Conservation (phyloP, 2,797 vertebrate genomes). For the Smutsia temminckii region DNA sequence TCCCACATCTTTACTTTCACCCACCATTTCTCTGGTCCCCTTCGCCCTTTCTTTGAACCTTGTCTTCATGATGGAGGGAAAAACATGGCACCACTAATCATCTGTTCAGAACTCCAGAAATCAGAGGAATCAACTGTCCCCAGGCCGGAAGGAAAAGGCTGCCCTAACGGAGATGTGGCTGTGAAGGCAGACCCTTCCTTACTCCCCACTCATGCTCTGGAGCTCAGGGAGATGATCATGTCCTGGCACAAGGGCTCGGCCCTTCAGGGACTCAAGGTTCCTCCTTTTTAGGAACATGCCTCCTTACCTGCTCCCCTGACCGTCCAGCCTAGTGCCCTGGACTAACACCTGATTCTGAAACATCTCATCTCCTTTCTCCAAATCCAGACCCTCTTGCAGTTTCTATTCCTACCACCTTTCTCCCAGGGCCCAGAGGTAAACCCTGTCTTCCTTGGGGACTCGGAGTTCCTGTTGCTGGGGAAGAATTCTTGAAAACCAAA, state of each 20-base stretch:
- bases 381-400: background rate
- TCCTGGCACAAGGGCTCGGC: constrained; percentile 65
- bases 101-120: constrained; percentile 76
- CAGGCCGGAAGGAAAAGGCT: constrained; percentile 31
- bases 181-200: constrained; percentile 56
- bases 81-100: constrained; percentile 82
- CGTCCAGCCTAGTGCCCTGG: background rate
- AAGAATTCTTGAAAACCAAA: background rate
- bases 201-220: background rate
- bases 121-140: constrained; percentile 1
- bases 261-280: constrained; percentile 67
- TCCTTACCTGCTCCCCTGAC: background rate
- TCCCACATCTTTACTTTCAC: constrained; percentile 80
- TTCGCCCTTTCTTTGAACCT: constrained; percentile 83
- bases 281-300: constrained; percentile 61
- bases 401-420: background rate
- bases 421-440: background rate
- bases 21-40: constrained; percentile 74
- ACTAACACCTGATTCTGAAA: background rate
- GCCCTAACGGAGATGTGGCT: constrained; percentile 65
- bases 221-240: background rate
- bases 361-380: background rate
- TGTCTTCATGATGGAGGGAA: constrained; percentile 81
- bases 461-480: background rate
- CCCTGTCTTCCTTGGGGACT: background rate